Evolutionary conservation across 2,113 vertebrate genomes (phyloP).

Genomic region (Labeo rohita): DNA sequence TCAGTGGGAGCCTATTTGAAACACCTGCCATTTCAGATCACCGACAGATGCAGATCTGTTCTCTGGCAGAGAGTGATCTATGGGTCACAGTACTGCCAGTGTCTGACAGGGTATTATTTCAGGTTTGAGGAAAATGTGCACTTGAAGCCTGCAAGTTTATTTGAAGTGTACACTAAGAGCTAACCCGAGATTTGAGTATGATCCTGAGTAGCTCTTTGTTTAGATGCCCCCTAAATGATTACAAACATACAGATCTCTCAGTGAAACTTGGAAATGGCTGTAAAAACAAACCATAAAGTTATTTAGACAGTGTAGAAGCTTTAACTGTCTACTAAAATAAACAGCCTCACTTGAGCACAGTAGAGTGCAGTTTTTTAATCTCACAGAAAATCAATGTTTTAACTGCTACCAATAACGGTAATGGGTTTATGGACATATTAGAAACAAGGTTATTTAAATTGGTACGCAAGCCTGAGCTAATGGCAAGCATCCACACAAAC

Average conservation of each 20-base stretch:
- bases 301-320: not conserved
- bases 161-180: not conserved
- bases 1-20: conserved; percentile 42
- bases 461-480: not conserved
- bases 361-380: not conserved
- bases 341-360: not conserved
- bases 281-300: not conserved
- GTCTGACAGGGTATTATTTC: not conserved
- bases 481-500: not conserved
- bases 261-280: not conserved
- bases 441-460: not conserved
- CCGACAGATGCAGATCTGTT: conserved; percentile 39
- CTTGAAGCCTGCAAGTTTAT: not conserved
- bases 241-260: not conserved
- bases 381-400: conserved; percentile 28
- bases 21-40: conserved; percentile 57
- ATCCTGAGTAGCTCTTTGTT: not conserved
- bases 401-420: conserved; percentile 20
- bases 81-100: conserved; percentile 9
- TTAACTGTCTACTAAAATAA: not conserved
- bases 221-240: not conserved
- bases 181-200: not conserved
- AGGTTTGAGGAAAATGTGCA: not conserved
- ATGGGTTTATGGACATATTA: conserved; percentile 1
- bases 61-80: conserved; percentile 8